Evolutionary conservation across 2,888 invertebrate species (phyloP).

Genomic region (Lapara coniferarum): DNA sequence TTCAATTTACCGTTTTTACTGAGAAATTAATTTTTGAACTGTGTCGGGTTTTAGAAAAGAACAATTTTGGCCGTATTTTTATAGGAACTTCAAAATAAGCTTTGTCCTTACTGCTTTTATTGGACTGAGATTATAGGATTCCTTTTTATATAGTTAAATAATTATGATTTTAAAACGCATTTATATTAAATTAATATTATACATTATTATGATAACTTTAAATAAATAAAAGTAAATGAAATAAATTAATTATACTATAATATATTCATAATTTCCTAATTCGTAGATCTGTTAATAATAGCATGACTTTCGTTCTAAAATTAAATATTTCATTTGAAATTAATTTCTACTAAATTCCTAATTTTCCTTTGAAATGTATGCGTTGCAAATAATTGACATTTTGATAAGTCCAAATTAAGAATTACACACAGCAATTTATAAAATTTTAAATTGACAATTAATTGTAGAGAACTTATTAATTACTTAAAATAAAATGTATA

Average conservation of each 20-base stretch:
- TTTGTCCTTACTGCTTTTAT: neutral
- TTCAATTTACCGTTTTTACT: neutral
- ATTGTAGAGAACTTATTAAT: no score
- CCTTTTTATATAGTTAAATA: neutral
- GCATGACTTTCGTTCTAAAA: neutral
- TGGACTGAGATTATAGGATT: neutral
- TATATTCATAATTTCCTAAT: neutral
- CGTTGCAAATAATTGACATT: slow-evolving; percentile 28
- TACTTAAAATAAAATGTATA: no score
- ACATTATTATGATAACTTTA: neutral
- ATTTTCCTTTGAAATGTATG: slow-evolving; percentile 4
- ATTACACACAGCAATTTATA: neutral
- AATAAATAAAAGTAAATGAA: neutral
- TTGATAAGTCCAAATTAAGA: neutral
- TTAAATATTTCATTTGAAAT: neutral
- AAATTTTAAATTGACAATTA: neutral
- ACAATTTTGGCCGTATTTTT: neutral
- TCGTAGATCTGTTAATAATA: neutral
- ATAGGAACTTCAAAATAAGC: neutral
- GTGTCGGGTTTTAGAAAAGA: neutral
- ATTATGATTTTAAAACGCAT: slow-evolving; percentile 1
- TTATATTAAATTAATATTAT: neutral
- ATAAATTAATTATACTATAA: neutral
- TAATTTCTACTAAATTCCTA: neutral
- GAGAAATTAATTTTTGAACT: neutral